These are phyloP conservation scores for Tringa solitaria DNA, from an alignment of 2,113 vertebrate genomes.

Conservation along the genomic window DNA sequence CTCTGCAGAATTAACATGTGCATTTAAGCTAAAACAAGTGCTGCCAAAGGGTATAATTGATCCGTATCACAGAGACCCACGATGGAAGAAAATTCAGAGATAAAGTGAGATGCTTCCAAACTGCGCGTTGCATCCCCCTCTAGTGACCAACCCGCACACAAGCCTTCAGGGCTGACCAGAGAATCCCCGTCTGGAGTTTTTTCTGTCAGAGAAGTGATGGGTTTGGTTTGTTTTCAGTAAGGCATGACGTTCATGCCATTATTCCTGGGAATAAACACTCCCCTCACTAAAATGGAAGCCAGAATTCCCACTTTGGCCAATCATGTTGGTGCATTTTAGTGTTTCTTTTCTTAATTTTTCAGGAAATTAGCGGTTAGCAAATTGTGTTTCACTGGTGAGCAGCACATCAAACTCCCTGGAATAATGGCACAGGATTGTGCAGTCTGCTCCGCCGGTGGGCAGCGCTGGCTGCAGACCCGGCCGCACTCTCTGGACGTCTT, in stretches of 20 bases:
- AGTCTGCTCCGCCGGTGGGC: too few species aligned
- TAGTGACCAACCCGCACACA: neutral
- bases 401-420: too few species aligned
- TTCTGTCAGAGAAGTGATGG: neutral
- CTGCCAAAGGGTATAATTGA: neutral
- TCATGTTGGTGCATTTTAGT: neutral
- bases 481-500: neutral
- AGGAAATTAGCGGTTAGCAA: neutral
- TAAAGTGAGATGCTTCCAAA: neutral
- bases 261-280: too few species aligned
- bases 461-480: neutral
- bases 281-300: neutral
- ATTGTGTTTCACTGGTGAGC: neutral
- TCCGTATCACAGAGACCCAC: neutral
- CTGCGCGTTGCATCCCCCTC: neutral
- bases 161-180: neutral
- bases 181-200: fast-evolving
- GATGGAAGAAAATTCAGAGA: neutral
- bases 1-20: neutral
- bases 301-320: neutral
- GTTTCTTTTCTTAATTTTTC: neutral
- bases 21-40: neutral
- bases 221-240: neutral
- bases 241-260: neutral
- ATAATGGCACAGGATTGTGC: neutral